Percentiles rank a stretch among this genome's conserved stretches.
Evolutionary conservation across 2,113 vertebrate genomes (phyloP).

Genomic region (Peromyscus leucopus): DNA sequence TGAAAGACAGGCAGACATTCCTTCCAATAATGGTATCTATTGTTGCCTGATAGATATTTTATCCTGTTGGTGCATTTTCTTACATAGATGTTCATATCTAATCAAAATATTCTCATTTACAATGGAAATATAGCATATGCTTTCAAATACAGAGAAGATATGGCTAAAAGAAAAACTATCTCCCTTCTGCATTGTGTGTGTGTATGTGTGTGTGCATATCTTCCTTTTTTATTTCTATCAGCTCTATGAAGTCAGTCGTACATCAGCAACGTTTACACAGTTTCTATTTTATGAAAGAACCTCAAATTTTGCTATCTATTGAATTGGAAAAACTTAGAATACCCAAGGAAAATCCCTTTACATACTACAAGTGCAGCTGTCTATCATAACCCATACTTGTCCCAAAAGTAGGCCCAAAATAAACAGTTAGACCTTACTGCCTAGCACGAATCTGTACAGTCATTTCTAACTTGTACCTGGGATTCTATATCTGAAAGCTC

Average conservation of each 20-base stretch:
- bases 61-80: constrained; percentile 60
- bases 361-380: background rate
- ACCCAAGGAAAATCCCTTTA: background rate
- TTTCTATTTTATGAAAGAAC: background rate
- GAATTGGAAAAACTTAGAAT: background rate
- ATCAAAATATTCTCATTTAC: constrained; percentile 58
- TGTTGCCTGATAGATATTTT: constrained; percentile 55
- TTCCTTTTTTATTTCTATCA: background rate
- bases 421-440: background rate
- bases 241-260: background rate
- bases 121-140: background rate
- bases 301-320: background rate
- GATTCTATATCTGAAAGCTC: background rate
- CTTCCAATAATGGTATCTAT: constrained; percentile 66
- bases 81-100: constrained; percentile 56
- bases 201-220: background rate
- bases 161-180: background rate
- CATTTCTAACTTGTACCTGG: background rate
- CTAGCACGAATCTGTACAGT: background rate
- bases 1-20: background rate
- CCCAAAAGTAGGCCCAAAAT: background rate
- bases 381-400: background rate
- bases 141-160: background rate
- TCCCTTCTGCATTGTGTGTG: too few relatives aligned
- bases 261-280: background rate